These are phyloP conservation scores for Bubo scandiacus DNA, from an alignment of 2,113 vertebrate species.

Conservation along the genomic window DNA sequence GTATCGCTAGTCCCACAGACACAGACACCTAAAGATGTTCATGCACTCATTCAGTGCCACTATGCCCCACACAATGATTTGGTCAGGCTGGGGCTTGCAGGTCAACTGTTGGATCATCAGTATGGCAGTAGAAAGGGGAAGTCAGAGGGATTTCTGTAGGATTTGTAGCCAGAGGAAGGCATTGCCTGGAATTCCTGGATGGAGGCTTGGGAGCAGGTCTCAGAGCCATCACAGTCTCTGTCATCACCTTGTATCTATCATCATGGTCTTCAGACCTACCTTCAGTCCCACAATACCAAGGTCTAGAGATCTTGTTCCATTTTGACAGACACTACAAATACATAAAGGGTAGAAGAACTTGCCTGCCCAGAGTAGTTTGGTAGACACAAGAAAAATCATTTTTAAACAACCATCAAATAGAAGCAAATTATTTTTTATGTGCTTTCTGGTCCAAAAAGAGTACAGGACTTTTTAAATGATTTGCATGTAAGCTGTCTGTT, in stretches of 20 bases:
- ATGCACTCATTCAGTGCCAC: neutral
- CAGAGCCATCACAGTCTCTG: neutral
- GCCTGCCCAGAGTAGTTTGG: neutral
- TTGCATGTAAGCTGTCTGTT: neutral
- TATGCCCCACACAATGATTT: neutral
- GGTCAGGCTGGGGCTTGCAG: neutral
- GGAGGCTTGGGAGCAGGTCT: neutral
- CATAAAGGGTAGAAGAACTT: neutral
- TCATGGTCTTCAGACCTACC: neutral
- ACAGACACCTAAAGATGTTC: rapidly evolving
- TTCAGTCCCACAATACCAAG: neutral
- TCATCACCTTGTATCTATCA: neutral
- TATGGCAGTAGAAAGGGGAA: neutral
- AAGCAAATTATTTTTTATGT: neutral
- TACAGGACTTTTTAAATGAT: neutral
- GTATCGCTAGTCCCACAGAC: neutral
- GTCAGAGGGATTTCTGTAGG: neutral
- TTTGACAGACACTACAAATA: neutral
- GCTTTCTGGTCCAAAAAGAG: neutral
- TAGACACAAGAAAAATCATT: neutral
- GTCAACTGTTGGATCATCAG: neutral
- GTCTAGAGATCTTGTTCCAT: neutral
- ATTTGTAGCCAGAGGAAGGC: neutral
- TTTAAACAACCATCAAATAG: neutral
- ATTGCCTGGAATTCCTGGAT: neutral